phyloP scores from a whole-genome alignment of 2,888 invertebrate species.

The Aromia moschata region DNA sequence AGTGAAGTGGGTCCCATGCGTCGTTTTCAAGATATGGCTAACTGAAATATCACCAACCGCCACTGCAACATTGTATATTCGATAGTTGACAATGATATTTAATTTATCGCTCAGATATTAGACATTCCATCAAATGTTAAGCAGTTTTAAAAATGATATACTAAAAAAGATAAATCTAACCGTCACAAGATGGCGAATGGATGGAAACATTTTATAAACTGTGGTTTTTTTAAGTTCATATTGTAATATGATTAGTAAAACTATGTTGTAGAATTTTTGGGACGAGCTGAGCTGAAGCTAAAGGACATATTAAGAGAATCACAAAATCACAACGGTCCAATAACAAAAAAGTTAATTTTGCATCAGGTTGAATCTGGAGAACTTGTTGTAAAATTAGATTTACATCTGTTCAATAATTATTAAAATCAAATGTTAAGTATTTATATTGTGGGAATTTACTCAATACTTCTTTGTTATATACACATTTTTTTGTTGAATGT shows the following conservation, averaged over 20 bases:
- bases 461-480: conserved; percentile 20
- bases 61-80: too few species aligned
- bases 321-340: conserved; percentile 69
- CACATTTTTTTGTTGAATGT: conserved; percentile 27
- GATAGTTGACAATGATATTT: too few species aligned
- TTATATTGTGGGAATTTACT: conserved; percentile 13
- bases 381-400: conserved; percentile 74
- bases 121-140: too few species aligned
- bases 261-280: conserved; percentile 74
- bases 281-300: conserved; percentile 74
- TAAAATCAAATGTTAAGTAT: conserved; percentile 26
- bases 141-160: too few species aligned
- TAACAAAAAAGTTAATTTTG: conserved; percentile 71
- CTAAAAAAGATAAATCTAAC: too few species aligned
- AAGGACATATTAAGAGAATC: conserved; percentile 70
- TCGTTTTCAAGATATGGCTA: too few species aligned
- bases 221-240: too few species aligned
- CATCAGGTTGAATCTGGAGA: conserved; percentile 77
- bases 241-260: background rate
- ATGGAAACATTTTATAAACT: too few species aligned
- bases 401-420: conserved; percentile 68
- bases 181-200: too few species aligned
- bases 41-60: too few species aligned
- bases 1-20: too few species aligned
- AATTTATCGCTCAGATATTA: too few species aligned